Conservation (phyloP, 2,113 vertebrate genomes). For the Hippocampus barbouri region DNA sequence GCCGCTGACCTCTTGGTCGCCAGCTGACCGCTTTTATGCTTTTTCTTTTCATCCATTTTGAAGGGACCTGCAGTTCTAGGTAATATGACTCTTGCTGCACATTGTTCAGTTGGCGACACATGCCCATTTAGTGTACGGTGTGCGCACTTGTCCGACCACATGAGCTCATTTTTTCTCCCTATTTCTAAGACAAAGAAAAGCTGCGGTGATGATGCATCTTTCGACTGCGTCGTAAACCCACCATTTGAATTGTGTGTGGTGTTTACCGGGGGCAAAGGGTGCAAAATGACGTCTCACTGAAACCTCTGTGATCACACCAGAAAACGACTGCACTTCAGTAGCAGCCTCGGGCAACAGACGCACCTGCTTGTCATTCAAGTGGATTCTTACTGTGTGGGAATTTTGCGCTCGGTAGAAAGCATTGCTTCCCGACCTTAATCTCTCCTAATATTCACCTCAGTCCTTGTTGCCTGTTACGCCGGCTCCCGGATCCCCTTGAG, state of each 20-base stretch:
- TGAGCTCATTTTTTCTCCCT: neutral
- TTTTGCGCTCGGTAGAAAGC: neutral
- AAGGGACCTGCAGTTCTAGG: too few relatives aligned
- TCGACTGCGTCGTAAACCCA: neutral
- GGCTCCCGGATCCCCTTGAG: neutral
- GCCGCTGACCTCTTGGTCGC: too few relatives aligned
- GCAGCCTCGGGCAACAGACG: slow-evolving; percentile 34
- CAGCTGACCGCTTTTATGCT: too few relatives aligned
- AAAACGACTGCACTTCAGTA: slow-evolving; percentile 39
- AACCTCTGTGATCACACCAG: slow-evolving; percentile 42
- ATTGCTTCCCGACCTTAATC: slow-evolving; percentile 2
- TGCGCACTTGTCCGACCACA: neutral
- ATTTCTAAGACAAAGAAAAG: neutral
- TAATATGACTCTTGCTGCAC: too few relatives aligned
- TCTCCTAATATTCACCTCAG: slow-evolving; percentile 11
- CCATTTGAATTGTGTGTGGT: slow-evolving; percentile 27
- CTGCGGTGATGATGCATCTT: slow-evolving; percentile 19
- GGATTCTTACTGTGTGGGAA: neutral
- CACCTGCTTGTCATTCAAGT: slow-evolving; percentile 29
- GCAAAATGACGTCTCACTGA: slow-evolving; percentile 42
- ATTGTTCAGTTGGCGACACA: neutral
- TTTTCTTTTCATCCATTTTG: too few relatives aligned
- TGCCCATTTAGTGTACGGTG: neutral
- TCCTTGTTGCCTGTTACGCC: neutral
- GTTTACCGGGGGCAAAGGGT: slow-evolving; percentile 35